Percentiles rank a stretch among this genome's conserved stretches.
Evolutionary conservation across 1,140 invertebrate genomes (phyloP).

Genomic region (Platyscapa corneri): DNA sequence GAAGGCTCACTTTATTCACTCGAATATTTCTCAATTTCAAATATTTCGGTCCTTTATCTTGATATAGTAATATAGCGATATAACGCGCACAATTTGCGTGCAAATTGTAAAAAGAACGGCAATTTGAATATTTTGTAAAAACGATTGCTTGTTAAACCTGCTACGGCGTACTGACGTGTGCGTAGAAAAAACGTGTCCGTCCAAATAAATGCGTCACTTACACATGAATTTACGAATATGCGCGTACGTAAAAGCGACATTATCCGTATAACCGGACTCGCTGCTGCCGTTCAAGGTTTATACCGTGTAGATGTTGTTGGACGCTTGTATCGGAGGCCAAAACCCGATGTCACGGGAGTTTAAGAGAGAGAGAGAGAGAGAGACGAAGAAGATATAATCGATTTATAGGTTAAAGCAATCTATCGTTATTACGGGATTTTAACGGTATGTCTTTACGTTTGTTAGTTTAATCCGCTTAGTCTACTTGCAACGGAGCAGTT

Average conservation of each 20-base stretch:
- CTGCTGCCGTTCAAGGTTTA: neutral
- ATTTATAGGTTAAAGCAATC: neutral
- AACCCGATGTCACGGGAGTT: conserved; percentile 22
- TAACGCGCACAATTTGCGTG: neutral
- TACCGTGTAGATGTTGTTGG: neutral
- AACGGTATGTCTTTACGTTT: neutral
- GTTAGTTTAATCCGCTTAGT: neutral
- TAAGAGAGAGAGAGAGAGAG: neutral
- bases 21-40: neutral
- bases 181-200: neutral
- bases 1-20: neutral
- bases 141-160: neutral
- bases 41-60: neutral
- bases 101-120: neutral
- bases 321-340: neutral
- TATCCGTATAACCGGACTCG: neutral
- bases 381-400: too few relatives aligned
- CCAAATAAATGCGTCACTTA: neutral
- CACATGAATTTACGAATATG: neutral
- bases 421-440: conserved; percentile 34
- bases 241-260: neutral
- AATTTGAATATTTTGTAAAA: conserved; percentile 10
- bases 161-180: neutral
- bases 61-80: neutral
- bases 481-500: neutral